Evolutionary conservation across 2,113 vertebrate genomes (phyloP).

Genomic region (Suncus etruscus): DNA sequence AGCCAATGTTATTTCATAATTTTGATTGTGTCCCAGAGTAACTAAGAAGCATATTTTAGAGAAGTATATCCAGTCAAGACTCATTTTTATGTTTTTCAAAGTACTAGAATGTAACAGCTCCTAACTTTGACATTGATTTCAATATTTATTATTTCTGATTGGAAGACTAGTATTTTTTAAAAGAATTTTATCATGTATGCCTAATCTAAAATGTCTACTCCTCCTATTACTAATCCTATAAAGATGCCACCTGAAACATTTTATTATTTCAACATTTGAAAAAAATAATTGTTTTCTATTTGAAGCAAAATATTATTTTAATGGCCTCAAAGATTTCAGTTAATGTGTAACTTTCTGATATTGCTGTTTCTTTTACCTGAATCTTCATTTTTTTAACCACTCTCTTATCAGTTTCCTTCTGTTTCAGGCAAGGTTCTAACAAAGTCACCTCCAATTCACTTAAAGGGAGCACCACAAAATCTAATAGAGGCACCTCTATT

Average conservation of each 20-base stretch:
- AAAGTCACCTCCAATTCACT: neutral
- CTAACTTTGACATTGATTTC: neutral
- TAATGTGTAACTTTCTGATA: neutral
- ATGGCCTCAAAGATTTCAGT: neutral
- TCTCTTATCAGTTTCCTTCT: neutral
- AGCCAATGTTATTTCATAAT: too few relatives aligned
- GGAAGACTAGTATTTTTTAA: conserved; percentile 21
- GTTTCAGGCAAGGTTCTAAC: neutral
- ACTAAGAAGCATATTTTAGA: too few relatives aligned
- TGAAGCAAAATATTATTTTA: neutral
- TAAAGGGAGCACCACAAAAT: neutral
- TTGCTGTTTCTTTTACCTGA: neutral
- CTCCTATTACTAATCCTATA: neutral
- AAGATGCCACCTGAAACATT: neutral
- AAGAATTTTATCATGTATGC: neutral
- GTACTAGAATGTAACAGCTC: neutral
- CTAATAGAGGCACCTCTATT: neutral
- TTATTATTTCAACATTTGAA: neutral
- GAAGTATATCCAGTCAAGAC: too few relatives aligned
- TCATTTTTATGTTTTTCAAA: neutral
- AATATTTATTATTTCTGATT: neutral
- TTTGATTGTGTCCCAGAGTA: too few relatives aligned
- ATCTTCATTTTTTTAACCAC: neutral
- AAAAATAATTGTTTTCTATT: neutral
- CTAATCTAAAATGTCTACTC: neutral